Evolutionary conservation across 2,888 invertebrate genomes (phyloP).

Genomic region (Zele albiditarsus): DNA sequence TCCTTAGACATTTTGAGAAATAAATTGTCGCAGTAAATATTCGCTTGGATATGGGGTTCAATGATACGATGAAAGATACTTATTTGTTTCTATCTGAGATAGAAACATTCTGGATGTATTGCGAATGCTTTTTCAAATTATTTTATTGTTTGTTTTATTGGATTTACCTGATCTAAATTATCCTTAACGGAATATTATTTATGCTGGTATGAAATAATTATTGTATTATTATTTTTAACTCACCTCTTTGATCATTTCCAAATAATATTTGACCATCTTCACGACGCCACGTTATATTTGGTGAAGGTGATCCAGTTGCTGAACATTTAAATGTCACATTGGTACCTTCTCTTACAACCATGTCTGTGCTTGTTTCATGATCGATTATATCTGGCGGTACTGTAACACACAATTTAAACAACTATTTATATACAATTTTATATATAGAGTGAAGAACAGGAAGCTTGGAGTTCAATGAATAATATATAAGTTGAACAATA

Average conservation of each 20-base stretch:
- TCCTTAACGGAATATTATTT: too few species aligned
- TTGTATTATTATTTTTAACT: neutral
- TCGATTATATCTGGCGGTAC: conserved; percentile 91
- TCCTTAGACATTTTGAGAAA: neutral
- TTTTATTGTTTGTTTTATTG: too few species aligned
- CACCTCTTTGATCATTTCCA: conserved; percentile 76
- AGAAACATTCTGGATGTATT: too few species aligned
- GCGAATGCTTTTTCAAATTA: too few species aligned
- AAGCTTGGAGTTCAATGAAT: too few species aligned
- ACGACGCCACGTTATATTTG: conserved; percentile 88
- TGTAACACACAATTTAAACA: conserved; percentile 64
- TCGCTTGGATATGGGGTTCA: too few species aligned
- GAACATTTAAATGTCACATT: conserved; percentile 90
- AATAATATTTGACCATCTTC: conserved; percentile 86
- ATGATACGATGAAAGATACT: too few species aligned
- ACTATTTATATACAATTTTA: neutral
- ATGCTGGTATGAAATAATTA: too few species aligned
- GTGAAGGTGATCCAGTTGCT: conserved; percentile 88
- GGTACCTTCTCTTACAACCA: conserved; percentile 89
- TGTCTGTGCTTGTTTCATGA: conserved; percentile 87
- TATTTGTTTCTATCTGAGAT: too few species aligned
- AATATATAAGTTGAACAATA: too few species aligned
- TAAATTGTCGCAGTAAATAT: neutral
- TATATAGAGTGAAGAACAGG: too few species aligned
- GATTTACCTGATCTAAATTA: too few species aligned